These are phyloP conservation scores for Brachyhypopomus gauderio DNA, from an alignment of 2,113 vertebrate species.

Conservation along the genomic window DNA sequence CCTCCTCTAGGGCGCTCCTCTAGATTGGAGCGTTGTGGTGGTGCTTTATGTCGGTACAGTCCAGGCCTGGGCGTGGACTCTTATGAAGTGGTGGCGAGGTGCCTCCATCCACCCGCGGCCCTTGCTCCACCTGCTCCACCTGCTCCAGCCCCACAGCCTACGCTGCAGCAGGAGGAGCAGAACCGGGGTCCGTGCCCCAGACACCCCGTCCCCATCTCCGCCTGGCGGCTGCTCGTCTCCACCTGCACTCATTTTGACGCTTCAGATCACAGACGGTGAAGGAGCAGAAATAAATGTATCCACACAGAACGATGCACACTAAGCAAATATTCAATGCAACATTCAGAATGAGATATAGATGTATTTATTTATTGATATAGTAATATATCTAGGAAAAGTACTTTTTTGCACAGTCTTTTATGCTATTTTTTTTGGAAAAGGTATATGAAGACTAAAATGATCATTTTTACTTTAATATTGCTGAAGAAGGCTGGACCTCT, in stretches of 20 bases:
- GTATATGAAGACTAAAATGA: background rate
- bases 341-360: constrained; percentile 55
- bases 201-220: constrained; percentile 3
- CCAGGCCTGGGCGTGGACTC: background rate
- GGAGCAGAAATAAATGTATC: constrained; percentile 5
- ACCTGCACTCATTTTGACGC: background rate
- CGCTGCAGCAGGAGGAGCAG: constrained; percentile 5
- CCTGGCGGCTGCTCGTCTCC: constrained; percentile 6
- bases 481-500: constrained; percentile 27
- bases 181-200: constrained; percentile 28
- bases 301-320: constrained; percentile 34
- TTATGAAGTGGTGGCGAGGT: background rate
- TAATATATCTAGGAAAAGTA: constrained; percentile 48
- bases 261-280: background rate
- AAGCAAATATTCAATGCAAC: constrained; percentile 56
- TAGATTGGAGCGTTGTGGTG: too few relatives aligned
- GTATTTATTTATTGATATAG: constrained; percentile 46
- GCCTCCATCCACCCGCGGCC: constrained; percentile 8
- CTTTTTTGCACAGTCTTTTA: constrained; percentile 38
- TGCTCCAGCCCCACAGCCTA: constrained; percentile 4
- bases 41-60: constrained; percentile 3
- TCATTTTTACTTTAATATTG: constrained; percentile 31
- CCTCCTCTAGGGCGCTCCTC: too few relatives aligned
- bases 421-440: constrained; percentile 34
- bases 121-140: background rate